Conservation (phyloP, 2,113 vertebrate genomes). For the Oryzias celebensis region DNA sequence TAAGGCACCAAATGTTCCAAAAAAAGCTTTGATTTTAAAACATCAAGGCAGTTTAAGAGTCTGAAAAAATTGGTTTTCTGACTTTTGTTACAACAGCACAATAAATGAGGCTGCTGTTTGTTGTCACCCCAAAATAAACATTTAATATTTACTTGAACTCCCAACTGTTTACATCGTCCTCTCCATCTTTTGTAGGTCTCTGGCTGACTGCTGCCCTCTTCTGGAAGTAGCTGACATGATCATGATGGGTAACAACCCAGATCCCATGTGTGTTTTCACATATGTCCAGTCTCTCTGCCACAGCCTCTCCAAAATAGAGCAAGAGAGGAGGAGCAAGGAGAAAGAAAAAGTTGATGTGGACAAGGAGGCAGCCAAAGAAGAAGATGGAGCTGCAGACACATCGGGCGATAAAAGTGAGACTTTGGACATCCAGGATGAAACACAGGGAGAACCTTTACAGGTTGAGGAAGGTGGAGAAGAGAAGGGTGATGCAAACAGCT, state of each 20-base stretch:
- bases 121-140: too few relatives aligned
- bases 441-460: constrained; percentile 36
- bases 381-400: constrained; percentile 37
- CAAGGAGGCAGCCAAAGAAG: constrained; percentile 15
- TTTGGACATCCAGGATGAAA: constrained; percentile 20
- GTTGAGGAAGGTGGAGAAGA: constrained; percentile 18
- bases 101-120: too few relatives aligned
- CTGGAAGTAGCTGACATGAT: constrained; percentile 78
- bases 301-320: constrained; percentile 79
- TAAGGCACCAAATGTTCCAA: neutral
- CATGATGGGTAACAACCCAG: constrained; percentile 72
- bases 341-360: constrained; percentile 50
- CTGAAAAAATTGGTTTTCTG: neutral
- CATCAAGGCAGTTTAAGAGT: neutral
- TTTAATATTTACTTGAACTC: too few relatives aligned
- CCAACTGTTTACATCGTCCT: too few relatives aligned
- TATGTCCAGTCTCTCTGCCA: constrained; percentile 84
- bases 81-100: too few relatives aligned
- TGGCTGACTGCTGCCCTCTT: constrained; percentile 79
- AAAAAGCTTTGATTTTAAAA: too few relatives aligned
- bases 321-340: constrained; percentile 73
- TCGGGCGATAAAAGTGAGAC: constrained; percentile 1
- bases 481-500: constrained; percentile 11
- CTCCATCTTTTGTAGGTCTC: constrained; percentile 50
- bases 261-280: constrained; percentile 80